phyloP scores from a whole-genome alignment of 2,113 vertebrate species.

The Turnix velox region DNA sequence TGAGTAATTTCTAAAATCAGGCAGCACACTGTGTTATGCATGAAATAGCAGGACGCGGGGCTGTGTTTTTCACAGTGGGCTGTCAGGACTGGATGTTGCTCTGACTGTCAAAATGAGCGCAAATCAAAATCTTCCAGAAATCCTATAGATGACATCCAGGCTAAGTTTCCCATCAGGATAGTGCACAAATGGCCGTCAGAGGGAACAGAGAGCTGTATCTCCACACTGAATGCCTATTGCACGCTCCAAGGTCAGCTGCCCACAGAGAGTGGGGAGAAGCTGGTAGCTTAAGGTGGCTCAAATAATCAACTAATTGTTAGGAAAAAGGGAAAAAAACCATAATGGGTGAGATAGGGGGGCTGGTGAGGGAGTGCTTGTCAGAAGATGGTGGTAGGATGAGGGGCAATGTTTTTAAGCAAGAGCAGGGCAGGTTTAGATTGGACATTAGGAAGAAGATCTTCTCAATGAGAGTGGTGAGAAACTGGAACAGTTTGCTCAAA shows the following conservation, averaged over 20 bases:
- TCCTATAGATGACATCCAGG: background rate
- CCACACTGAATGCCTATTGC: background rate
- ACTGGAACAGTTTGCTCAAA: too few relatives aligned
- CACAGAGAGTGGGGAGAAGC: background rate
- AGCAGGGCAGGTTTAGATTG: too few relatives aligned
- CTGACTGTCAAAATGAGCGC: background rate
- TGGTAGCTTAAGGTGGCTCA: background rate
- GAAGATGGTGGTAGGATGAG: too few relatives aligned
- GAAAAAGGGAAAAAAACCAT: background rate
- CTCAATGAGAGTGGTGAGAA: too few relatives aligned
- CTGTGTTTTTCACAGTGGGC: background rate
- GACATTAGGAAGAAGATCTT: too few relatives aligned
- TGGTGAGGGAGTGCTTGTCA: too few relatives aligned
- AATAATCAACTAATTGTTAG: background rate
- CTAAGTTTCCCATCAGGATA: background rate
- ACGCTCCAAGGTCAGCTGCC: background rate
- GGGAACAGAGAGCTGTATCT: background rate
- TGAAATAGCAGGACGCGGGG: background rate
- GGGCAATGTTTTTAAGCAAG: too few relatives aligned
- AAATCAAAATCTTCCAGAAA: background rate
- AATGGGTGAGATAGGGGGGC: too few relatives aligned
- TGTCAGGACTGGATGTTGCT: background rate
- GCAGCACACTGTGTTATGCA: slow-evolving; percentile 28
- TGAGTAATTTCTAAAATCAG: slow-evolving; percentile 59
- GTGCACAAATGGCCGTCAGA: background rate